Evolutionary conservation across 2,888 invertebrate species (phyloP), one percentile per base, ranked within the genome.

Genomic region (Heliconius erato): DNA sequence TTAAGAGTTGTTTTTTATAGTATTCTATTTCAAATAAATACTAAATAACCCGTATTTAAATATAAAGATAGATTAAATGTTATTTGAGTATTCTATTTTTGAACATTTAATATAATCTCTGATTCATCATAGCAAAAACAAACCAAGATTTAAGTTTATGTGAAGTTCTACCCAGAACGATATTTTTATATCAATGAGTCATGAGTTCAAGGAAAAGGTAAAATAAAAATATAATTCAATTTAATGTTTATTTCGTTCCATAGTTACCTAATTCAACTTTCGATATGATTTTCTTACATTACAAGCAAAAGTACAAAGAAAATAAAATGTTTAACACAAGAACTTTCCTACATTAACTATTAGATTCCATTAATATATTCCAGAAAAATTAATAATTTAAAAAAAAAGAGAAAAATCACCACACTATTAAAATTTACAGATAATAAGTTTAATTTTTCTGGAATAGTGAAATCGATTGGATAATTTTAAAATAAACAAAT

Each of bases 261-360:
- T 92, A 94, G 91, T 92, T 92, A 93, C 92, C 93, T 95, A 95
- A 93, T 89, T 91, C 90, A 93, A 93, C 91, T 90, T 92, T 93
- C 95, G 95, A 95, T 95, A 95, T 95, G 95, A 92, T 93, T 94
- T 91, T 91, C 91, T 92, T 91, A 92, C 89, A 91, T 90, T 92
- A 94, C 89, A 92, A 92, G 91, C 90, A 89, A 88, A 89, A 87
- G 87, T 87, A 91, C 88, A 89, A 88, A 91, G 26, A 74, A 76
- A 76, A 89, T 86, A 87, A 88, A 89, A 87, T 89, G 86, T 35
- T 35, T 79, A 82, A 59, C 35, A 77, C 40, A 77, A 59, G 44
- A 19, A n/a, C 69, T 77, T 82, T 71, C 79, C 68, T 82, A 82
- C 26, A 26, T 49, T 40, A 44, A 84, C 83, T 82, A 83, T 44